Conservation (phyloP, 2,888 invertebrate species). For the Pinctada fucata region DNA sequence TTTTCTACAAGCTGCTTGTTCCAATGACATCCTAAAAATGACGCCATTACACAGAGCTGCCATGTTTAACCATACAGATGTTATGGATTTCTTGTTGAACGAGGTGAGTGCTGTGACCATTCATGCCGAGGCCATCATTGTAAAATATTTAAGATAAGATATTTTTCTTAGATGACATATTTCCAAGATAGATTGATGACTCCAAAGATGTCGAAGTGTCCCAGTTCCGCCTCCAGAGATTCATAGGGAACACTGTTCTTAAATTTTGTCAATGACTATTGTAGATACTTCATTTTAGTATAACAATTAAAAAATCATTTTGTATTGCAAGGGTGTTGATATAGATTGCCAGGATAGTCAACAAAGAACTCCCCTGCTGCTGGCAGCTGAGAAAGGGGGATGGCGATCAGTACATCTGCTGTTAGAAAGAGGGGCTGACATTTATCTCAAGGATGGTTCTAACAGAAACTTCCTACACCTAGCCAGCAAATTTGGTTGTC, state of each 20-base stretch:
- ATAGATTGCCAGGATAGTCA: constrained; percentile 89
- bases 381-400: constrained; percentile 89
- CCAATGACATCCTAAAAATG: constrained; percentile 91
- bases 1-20: constrained; percentile 81
- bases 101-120: constrained; percentile 74
- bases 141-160: no score
- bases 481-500: constrained; percentile 86
- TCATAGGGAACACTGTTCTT: no score
- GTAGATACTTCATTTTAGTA: no score
- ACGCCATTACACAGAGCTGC: constrained; percentile 94
- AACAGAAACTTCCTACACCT: constrained; percentile 91
- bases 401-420: constrained; percentile 88
- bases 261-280: no score
- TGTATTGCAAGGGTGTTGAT: constrained; percentile 84
- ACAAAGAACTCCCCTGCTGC: constrained; percentile 86
- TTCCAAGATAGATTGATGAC: no score
- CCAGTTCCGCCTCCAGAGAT: no score
- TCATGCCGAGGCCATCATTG: no score
- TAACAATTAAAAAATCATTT: neutral
- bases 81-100: constrained; percentile 82
- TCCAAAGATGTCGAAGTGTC: no score
- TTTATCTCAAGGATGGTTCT: constrained; percentile 87
- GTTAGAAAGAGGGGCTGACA: constrained; percentile 86
- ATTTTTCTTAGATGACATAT: no score
- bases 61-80: constrained; percentile 92